Percentiles rank a stretch among this genome's conserved stretches.
Conservation (phyloP, 1,140 invertebrate species). For the Conus betulinus region DNA sequence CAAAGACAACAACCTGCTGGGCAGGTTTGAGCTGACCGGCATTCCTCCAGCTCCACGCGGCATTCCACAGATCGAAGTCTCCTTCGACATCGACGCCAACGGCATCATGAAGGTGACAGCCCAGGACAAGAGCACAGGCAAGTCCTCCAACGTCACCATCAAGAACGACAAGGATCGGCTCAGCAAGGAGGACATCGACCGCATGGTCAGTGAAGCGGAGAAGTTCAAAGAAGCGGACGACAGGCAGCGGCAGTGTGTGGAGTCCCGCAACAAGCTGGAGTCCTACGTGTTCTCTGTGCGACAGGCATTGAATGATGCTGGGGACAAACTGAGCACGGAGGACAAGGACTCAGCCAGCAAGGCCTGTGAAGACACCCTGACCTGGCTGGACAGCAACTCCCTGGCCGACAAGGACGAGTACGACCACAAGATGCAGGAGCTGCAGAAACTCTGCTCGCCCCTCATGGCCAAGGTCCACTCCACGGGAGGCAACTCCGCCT, state of each 20-base stretch:
- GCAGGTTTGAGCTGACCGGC: conserved; percentile 93
- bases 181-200: conserved; percentile 96
- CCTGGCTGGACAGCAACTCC: conserved; percentile 96
- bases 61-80: conserved; percentile 86
- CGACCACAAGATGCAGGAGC: conserved; percentile 69
- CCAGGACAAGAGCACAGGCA: conserved; percentile 83
- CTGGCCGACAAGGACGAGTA: conserved; percentile 72
- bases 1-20: conserved; percentile 86
- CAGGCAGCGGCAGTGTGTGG: conserved; percentile 88
- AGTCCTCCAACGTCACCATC: conserved; percentile 87
- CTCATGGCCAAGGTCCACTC: conserved; percentile 77
- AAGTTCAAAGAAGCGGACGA: conserved; percentile 92
- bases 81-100: conserved; percentile 81
- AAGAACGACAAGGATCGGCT: conserved; percentile 94
- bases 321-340: conserved; percentile 77
- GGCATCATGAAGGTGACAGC: conserved; percentile 78
- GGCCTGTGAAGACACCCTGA: conserved; percentile 87
- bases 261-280: conserved; percentile 84
- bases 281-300: conserved; percentile 87
- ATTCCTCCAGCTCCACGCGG: conserved; percentile 94
- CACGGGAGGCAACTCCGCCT: conserved; percentile 49
- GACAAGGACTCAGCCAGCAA: conserved; percentile 81
- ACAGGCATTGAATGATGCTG: conserved; percentile 85
- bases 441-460: conserved; percentile 72
- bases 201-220: conserved; percentile 97